Evolutionary conservation across 2,888 invertebrate species (phyloP), one percentile per base, ranked within the genome.

Genomic region (Dynastes maya): DNA sequence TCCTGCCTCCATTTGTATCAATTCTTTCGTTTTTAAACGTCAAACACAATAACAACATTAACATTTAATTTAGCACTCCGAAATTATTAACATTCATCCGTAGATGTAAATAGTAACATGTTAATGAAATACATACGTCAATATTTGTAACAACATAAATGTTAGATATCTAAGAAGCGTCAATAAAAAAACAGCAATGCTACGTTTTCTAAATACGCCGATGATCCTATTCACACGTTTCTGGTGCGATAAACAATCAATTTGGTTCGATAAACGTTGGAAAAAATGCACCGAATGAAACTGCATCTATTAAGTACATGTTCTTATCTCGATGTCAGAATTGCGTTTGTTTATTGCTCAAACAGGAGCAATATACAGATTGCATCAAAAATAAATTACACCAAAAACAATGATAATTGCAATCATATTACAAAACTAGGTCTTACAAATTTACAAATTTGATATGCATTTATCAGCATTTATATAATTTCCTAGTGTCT

Each of bases 231-330:
- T 65, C 37, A 32, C 37, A n/a, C 55, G 32, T 63, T 68, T 16
- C 37, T n/a, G 2, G 65, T 9, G 13, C 22, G 49, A 68, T 68
- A 68, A 68, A 68, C 29, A 3, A 68, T 68, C 45, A 68, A 49
- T 68, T 68, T 8, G 2, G 3, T 68, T n/a, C 22, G 51, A 68
- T 68, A 51, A 51, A 63, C 22, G 55, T 55, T 13, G 22, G 8
- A 2, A 32, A n/a, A 32, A 32, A 64, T n/a, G 11, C 32, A 45
- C 5, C 32, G 32, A 32, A 64, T 6, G 40, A 64, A 37, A 13
- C 11, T 64, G 16, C 3, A 13, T 64, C 27, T 58, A 22, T 22
- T 22, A 27, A 22, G 11, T 58, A 58, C 16, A 22, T 27, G 27
- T 58, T 22, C 27, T 27, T 32, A 64, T 64, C 32, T 32, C 64